Percentiles rank a stretch among this genome's conserved stretches.
Evolutionary conservation across 2,888 invertebrate species (phyloP).

Genomic region (Theretra japonica): DNA sequence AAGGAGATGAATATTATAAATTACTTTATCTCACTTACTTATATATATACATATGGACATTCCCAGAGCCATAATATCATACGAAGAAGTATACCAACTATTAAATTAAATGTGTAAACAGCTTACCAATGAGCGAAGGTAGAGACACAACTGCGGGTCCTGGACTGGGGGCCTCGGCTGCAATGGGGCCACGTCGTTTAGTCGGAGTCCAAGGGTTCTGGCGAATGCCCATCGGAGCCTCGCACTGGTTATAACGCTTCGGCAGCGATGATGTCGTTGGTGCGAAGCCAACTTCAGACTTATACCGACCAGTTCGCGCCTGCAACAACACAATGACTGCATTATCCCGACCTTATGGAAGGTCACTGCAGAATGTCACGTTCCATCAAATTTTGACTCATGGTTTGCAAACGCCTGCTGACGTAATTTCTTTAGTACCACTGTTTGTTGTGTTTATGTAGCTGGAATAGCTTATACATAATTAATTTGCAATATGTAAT

Average conservation of each 20-base stretch:
- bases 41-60: no score
- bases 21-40: no score
- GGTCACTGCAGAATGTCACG: no score
- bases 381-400: no score
- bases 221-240: slow-evolving; percentile 86
- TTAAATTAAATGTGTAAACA: background rate
- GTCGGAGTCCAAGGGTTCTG: slow-evolving; percentile 97
- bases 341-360: background rate
- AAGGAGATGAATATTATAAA: no score
- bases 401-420: no score
- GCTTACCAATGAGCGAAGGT: slow-evolving; percentile 91
- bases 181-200: slow-evolving; percentile 93
- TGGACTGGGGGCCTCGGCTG: slow-evolving; percentile 93
- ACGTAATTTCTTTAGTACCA: no score
- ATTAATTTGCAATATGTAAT: no score
- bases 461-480: no score
- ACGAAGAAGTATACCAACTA: background rate
- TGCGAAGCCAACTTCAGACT: slow-evolving; percentile 34
- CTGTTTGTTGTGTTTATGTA: no score
- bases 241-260: slow-evolving; percentile 58
- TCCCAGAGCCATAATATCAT: background rate
- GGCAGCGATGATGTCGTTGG: slow-evolving; percentile 55
- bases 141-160: slow-evolving; percentile 94
- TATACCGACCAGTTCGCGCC: slow-evolving; percentile 28
- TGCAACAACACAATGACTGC: slow-evolving; percentile 2